Evolutionary conservation across 2,888 invertebrate genomes (phyloP).

Genomic region (Gortyna flavago): DNA sequence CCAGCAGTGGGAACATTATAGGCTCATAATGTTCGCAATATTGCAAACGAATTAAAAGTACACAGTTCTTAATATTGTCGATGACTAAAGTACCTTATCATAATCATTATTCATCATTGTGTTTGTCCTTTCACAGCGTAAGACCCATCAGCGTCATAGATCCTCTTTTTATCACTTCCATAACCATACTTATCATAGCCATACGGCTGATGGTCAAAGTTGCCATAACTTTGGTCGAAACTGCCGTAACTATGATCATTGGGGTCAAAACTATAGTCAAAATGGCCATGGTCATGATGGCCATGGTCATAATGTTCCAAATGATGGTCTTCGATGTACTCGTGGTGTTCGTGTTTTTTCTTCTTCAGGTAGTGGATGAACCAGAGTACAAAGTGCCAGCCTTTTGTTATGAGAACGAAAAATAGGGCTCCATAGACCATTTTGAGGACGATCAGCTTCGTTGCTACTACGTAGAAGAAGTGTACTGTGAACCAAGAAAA

Average conservation of each 20-base stretch:
- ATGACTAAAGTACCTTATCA: neutral
- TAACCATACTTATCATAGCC: conserved; percentile 55
- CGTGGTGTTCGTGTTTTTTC: conserved; percentile 76
- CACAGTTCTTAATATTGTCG: neutral
- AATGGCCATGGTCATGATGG: conserved; percentile 34
- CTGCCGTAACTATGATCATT: conserved; percentile 5
- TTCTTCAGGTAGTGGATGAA: conserved; percentile 84
- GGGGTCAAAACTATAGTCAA: conserved; percentile 29
- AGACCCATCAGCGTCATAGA: conserved; percentile 86
- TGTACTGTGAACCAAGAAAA: conserved; percentile 81
- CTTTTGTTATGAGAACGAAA: conserved; percentile 79
- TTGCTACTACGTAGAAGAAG: conserved; percentile 84
- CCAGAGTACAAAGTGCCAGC: conserved; percentile 84
- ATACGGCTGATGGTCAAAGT: conserved; percentile 49
- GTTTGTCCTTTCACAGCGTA: conserved; percentile 76
- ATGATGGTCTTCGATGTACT: conserved; percentile 78
- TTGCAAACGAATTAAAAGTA: neutral
- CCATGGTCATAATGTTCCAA: conserved; percentile 46
- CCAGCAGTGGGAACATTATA: too few species aligned
- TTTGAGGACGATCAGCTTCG: conserved; percentile 83
- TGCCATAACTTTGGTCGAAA: neutral
- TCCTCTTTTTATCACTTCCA: conserved; percentile 64
- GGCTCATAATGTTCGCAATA: neutral
- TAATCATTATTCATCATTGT: conserved; percentile 13
- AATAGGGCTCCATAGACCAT: conserved; percentile 83